These are phyloP conservation scores for Meleagris gallopavo DNA, from an alignment of 2,113 vertebrate genomes.

Conservation along the genomic window DNA sequence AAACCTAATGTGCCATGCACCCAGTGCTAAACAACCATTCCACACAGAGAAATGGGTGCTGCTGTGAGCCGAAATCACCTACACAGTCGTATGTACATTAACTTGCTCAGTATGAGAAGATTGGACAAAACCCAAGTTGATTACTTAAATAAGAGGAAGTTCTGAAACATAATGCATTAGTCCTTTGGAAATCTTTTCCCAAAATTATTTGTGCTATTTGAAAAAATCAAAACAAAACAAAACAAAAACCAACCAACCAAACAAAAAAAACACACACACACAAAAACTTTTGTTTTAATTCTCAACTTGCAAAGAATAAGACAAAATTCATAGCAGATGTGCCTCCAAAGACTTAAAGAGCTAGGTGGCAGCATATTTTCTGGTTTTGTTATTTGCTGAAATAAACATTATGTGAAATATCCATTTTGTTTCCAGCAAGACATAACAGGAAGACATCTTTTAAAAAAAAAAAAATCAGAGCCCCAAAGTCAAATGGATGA, in stretches of 20 bases:
- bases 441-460: not conserved
- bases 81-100: not conserved
- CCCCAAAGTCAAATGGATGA: not conserved
- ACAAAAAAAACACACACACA: too few relatives aligned
- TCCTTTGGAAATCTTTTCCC: not conserved
- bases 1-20: not conserved
- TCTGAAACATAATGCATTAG: not conserved
- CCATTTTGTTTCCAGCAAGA: not conserved
- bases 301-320: constrained; percentile 1
- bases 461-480: not conserved
- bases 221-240: not conserved
- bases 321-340: constrained; percentile 25
- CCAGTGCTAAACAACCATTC: not conserved
- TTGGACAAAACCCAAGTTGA: not conserved
- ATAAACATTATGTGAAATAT: not conserved
- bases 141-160: not conserved
- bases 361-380: not conserved
- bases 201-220: not conserved
- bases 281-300: constrained; percentile 42
- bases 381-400: not conserved
- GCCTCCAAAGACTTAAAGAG: not conserved
- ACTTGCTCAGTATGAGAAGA: not conserved
- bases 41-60: not conserved
- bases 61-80: rapidly evolving
- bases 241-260: too few relatives aligned